phyloP scores from a whole-genome alignment of 2,113 vertebrate species.

The Semicossyphus pulcher region DNA sequence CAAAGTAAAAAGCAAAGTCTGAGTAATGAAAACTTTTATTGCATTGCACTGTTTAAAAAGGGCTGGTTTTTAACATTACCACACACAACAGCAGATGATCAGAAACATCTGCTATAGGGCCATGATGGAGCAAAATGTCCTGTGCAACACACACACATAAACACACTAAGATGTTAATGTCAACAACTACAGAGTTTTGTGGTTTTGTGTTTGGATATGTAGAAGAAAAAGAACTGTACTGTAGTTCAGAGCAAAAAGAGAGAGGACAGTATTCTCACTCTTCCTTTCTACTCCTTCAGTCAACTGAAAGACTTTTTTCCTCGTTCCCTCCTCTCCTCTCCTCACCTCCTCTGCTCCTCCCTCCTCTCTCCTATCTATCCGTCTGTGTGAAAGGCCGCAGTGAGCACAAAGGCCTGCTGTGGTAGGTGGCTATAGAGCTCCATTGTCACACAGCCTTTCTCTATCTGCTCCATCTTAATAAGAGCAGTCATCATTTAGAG shows the following conservation, averaged over 20 bases:
- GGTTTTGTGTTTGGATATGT: not conserved
- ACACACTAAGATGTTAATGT: no score
- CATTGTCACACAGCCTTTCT: constrained; percentile 71
- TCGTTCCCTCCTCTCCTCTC: not conserved
- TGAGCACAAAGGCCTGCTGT: constrained; percentile 72
- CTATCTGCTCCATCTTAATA: constrained; percentile 88
- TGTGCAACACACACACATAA: no score
- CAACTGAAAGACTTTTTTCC: not conserved
- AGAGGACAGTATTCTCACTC: not conserved
- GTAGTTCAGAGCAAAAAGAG: constrained; percentile 27
- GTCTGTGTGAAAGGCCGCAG: constrained; percentile 71
- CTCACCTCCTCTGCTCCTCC: not conserved
- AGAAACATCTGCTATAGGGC: no score
- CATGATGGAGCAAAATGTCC: no score
- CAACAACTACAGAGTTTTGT: no score
- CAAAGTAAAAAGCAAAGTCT: no score
- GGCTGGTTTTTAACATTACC: no score
- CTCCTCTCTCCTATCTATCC: constrained; percentile 49
- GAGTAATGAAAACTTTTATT: no score
- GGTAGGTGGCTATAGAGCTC: constrained; percentile 69
- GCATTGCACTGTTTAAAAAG: no score
- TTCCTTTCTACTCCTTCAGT: not conserved
- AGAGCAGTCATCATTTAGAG: constrained; percentile 86
- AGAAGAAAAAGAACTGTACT: not conserved
- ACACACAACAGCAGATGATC: no score